Base-by-base conservation (phyloP, 2,113 vertebrate genomes). In the Silurus meridionalis region DNA sequence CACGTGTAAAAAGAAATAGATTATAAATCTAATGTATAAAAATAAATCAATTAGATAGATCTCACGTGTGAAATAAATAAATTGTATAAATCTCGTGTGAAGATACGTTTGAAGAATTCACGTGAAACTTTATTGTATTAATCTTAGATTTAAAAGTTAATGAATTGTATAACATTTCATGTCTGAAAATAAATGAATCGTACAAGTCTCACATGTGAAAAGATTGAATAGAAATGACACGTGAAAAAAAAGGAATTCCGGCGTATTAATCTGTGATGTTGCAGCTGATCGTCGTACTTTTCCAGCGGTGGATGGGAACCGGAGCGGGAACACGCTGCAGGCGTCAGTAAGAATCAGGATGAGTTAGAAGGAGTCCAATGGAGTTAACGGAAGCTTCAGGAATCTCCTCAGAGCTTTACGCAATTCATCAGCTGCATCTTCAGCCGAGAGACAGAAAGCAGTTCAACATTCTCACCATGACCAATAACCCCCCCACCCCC, bases 401-500 rank as follows among this genome's bases (percentile, higher is more conserved):
- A 86, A 82, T 82, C 67, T 83, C 69, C 50, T 75, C 67, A 0
- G 52, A 85, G 83, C 67, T 64, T 58, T 46, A 52, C 6, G 46
- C 66, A 37, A 21, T 50, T 61, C 66, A 58, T 87, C 84, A 83
- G 71, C 79, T 82, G 66, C 37, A 77, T 83, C 80, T 69, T 89
- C 83, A 87, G 25, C 46, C 52, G 80, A 81, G 86, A 88, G 78
- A 87, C 7, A 46, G 87, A 82, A 58, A 88, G 69, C 80, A 52
- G 58, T 75, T 88, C 83, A 83, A 88, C 87, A 88, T 11, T 81
- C 67, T 28, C 85, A 74, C 78, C 77, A 10, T 87, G 83, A 85
- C 88, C 83, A 6, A 80, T 81, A 37, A 37, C 37, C 37, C 37
- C 37, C 37, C 37, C 37, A 1, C 37, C 37, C 74, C 14, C 74